Evolutionary conservation across 2,797 vertebrate species (phyloP).

Genomic region (Falco naumanni): DNA sequence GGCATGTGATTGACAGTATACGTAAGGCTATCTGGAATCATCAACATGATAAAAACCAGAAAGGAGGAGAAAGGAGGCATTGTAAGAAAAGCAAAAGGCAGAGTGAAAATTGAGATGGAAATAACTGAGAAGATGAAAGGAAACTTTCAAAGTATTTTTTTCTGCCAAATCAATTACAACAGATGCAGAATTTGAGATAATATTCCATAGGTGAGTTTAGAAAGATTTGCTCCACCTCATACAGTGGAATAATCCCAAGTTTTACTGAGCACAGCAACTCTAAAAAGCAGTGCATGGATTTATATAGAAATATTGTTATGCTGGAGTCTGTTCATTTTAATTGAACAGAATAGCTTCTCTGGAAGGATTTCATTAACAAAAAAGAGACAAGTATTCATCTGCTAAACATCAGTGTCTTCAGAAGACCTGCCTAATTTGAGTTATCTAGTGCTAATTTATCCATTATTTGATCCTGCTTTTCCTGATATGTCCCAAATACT

Average conservation of each 20-base stretch:
- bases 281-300: neutral
- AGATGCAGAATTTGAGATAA: neutral
- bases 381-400: neutral
- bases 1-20: slow-evolving; percentile 60
- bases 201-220: neutral
- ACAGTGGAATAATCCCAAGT: neutral
- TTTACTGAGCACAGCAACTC: neutral
- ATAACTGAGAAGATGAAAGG: slow-evolving; percentile 6
- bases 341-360: neutral
- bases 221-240: neutral
- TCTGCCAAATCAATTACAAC: neutral
- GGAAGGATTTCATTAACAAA: neutral
- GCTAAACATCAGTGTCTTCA: neutral
- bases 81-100: slow-evolving; percentile 4
- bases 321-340: neutral
- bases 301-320: neutral
- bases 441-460: neutral
- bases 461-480: neutral
- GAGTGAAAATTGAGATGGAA: neutral
- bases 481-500: neutral
- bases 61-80: slow-evolving; percentile 23
- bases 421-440: neutral
- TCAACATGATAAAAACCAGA: slow-evolving; percentile 26
- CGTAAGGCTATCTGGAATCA: slow-evolving; percentile 32
- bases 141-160: neutral